A percentile compares a stretch with the other conserved stretches of the same genome.
These are phyloP conservation scores for Steatornis caripensis DNA, from an alignment of 2,113 vertebrate species.

Conservation along the genomic window DNA sequence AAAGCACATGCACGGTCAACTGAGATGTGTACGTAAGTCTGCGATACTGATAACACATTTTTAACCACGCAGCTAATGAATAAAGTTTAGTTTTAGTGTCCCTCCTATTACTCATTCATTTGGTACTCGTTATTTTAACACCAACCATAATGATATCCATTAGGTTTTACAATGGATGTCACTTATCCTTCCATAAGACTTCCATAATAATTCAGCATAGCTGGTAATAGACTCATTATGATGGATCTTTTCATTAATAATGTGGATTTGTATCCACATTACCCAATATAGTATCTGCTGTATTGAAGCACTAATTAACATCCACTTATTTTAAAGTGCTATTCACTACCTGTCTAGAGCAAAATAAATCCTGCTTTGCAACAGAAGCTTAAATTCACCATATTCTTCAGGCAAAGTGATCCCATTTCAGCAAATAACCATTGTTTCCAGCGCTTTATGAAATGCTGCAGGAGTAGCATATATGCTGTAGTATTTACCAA, in stretches of 20 bases:
- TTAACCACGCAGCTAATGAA: background rate
- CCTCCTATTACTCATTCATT: constrained; percentile 45
- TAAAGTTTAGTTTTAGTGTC: constrained; percentile 18
- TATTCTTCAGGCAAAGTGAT: background rate
- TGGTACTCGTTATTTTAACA: constrained; percentile 50
- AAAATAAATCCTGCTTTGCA: constrained; percentile 27
- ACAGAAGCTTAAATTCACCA: background rate
- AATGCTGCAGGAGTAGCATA: background rate
- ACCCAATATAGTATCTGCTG: constrained; percentile 3
- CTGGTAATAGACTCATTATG: constrained; percentile 2
- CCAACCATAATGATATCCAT: constrained; percentile 53
- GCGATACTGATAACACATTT: background rate
- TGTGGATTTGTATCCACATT: constrained; percentile 19
- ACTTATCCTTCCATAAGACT: constrained; percentile 16
- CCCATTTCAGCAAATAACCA: background rate
- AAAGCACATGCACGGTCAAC: background rate
- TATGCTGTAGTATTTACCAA: background rate
- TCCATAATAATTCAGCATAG: constrained; percentile 32
- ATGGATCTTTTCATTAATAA: constrained; percentile 30
- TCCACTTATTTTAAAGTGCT: constrained; percentile 17
- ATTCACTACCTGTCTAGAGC: constrained; percentile 24
- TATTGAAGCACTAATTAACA: constrained; percentile 52
- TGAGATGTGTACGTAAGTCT: background rate
- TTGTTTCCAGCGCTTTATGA: background rate
- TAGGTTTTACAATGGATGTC: constrained; percentile 45